These are phyloP conservation scores for Actinernus sp. DNA, from an alignment of 92 coral and sea anemone species.

Conservation along the genomic window DNA sequence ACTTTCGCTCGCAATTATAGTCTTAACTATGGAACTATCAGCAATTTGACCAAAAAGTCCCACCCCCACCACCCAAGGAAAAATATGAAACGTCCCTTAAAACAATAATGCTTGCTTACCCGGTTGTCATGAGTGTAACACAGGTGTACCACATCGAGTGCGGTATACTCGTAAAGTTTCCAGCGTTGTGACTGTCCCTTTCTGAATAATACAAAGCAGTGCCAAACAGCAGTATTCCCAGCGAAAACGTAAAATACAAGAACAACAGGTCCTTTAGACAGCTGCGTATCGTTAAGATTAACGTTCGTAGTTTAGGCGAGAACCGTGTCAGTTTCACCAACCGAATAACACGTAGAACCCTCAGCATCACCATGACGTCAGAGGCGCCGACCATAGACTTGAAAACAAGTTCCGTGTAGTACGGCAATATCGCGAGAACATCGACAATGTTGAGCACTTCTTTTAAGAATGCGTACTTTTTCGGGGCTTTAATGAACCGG, in stretches of 20 bases:
- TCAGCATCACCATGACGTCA: constrained; percentile 53
- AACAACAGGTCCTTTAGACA: constrained; percentile 78
- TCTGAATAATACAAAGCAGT: constrained; percentile 78
- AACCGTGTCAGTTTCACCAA: constrained; percentile 79
- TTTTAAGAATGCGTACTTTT: constrained; percentile 49
- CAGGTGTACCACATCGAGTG: constrained; percentile 89
- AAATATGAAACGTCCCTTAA: neutral
- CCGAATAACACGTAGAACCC: constrained; percentile 78
- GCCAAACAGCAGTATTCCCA: constrained; percentile 80
- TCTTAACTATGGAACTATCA: too few relatives aligned
- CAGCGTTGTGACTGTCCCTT: constrained; percentile 50
- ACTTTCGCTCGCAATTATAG: too few relatives aligned
- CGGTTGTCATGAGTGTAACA: constrained; percentile 89
- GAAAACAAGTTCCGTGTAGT: constrained; percentile 63
- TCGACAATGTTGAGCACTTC: constrained; percentile 73
- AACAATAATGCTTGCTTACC: constrained; percentile 38
- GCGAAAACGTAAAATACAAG: constrained; percentile 64
- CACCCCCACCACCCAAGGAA: neutral
- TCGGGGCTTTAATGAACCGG: constrained; percentile 55
- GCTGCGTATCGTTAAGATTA: constrained; percentile 65
- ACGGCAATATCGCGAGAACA: constrained; percentile 75
- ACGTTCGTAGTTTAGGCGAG: constrained; percentile 71
- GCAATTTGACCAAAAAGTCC: too few relatives aligned
- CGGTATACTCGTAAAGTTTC: constrained; percentile 74
- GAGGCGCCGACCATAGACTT: constrained; percentile 36